Conservation (phyloP, 2,888 invertebrate genomes). For the Metopia argyrocephala region DNA sequence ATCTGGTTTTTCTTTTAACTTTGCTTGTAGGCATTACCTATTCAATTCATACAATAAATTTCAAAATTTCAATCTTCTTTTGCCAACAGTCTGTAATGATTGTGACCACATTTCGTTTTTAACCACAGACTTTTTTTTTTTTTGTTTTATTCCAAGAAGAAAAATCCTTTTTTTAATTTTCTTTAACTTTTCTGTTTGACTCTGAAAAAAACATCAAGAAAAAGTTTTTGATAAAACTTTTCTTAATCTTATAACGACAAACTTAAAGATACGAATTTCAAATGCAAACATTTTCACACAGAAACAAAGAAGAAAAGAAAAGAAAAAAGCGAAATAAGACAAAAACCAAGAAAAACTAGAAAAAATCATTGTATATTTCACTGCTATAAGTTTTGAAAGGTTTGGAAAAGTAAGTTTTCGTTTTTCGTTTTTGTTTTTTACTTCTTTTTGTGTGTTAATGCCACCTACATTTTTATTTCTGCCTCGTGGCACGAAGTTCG, state of each 20-base stretch:
- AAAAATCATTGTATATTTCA: conserved; percentile 7
- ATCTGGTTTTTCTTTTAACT: too few species aligned
- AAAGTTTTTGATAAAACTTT: conserved; percentile 5
- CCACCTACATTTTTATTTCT: conserved; percentile 51
- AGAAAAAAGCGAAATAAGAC: conserved; percentile 15
- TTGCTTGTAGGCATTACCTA: too few species aligned
- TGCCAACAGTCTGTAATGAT: conserved; percentile 26
- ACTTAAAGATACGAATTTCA: neutral
- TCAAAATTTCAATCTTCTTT: conserved; percentile 52
- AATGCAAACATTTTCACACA: neutral
- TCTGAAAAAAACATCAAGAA: conserved; percentile 2
- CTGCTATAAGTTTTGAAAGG: neutral
- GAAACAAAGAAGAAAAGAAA: conserved; percentile 10
- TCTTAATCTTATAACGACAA: neutral
- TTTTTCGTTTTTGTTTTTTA: neutral
- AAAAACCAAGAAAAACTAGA: conserved; percentile 23
- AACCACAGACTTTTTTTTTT: neutral
- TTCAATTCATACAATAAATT: too few species aligned
- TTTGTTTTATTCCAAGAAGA: neutral
- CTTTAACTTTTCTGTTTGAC: conserved; percentile 48
- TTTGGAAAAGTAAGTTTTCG: neutral
- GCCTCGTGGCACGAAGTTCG: neutral
- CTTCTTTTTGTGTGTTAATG: neutral
- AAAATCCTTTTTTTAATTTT: neutral
- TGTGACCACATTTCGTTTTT: conserved; percentile 51